Base-by-base conservation (phyloP, 2,888 invertebrate species). In the Lomographa bimaculata region DNA sequence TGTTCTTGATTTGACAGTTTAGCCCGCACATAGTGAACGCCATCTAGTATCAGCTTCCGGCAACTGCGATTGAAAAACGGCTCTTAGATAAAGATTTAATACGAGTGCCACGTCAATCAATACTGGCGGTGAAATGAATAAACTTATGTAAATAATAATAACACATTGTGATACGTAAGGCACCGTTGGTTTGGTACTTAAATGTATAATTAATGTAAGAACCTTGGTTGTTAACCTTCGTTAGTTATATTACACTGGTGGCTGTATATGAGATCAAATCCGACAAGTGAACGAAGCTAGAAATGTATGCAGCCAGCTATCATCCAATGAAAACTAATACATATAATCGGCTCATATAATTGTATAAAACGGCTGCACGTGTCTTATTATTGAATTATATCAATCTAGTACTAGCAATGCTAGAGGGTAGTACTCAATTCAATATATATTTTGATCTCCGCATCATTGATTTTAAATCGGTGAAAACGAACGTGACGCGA, bases 231-330 rank as follows among this genome's bases (percentile, higher is more conserved):
- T 65, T 69, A 71, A 67, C 30, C 18, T 46, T 40, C 33, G 38
- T 50, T 43, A 42, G 32, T 41, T 36, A 41, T 36, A 35, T 70
- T 80, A 78, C 83, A 85, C 79, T 85, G 83, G 84, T 79, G 81
- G 82, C 74, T 77, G 79, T 68, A 67, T 69, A 81, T 85, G 86
- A 87, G 86, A 87, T 87, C 86, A 87, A 83, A 84, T 79, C 74
- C 79, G 79, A 77, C 72, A 68, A 69, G 72, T 73, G 63, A 48
- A 47, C 43, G 32, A 46, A 49, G 29, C 46, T 39, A 33, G 37
- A 29, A 48, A 50, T 41, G 26, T 43, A 43, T 41, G 46, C 46
- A 50, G 46, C 42, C 35, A 42, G 34, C 24, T 32, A 40, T 33
- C 39, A 36, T 41, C 37, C 21, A 50, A 48, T 44, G 34, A 44